Percentiles rank a stretch among this genome's conserved stretches.
phyloP scores from a whole-genome alignment of 2,797 vertebrate species.

The Peromyscus melanophrys region DNA sequence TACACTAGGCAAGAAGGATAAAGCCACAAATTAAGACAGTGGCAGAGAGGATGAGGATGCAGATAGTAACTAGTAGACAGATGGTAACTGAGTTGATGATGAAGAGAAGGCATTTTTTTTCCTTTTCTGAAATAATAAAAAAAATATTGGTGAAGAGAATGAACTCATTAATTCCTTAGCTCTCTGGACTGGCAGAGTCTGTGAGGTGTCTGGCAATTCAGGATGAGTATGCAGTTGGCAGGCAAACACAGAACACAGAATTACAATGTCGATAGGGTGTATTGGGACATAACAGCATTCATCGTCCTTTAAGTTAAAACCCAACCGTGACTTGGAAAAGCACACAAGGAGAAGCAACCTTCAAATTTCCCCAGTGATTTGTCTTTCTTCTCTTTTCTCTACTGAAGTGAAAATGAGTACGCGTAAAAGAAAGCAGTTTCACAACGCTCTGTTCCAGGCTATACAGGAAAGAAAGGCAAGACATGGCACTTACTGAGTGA shows the following conservation, averaged over 20 bases:
- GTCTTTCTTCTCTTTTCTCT: not conserved
- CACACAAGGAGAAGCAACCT: not conserved
- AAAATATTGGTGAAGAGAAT: not conserved
- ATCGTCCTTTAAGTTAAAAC: not conserved
- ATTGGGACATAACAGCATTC: not conserved
- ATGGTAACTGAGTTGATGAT: not conserved
- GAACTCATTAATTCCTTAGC: not conserved
- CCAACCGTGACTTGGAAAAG: not conserved
- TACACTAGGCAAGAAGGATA: not conserved
- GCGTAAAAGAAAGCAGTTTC: not conserved
- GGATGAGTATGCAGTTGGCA: not conserved
- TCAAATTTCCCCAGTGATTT: not conserved
- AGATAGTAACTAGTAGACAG: not conserved
- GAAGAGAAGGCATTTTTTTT: not conserved
- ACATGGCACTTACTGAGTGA: not conserved
- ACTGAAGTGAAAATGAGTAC: not conserved
- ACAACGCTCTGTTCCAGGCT: not conserved
- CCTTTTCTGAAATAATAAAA: not conserved
- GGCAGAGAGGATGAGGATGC: not conserved
- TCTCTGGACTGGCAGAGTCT: not conserved
- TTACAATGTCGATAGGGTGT: fast-evolving
- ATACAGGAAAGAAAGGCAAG: not conserved
- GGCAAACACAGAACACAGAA: not conserved
- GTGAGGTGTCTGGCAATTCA: not conserved
- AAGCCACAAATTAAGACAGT: not conserved